Conservation (phyloP, 1,140 invertebrate species). For the Halyomorpha halys region DNA sequence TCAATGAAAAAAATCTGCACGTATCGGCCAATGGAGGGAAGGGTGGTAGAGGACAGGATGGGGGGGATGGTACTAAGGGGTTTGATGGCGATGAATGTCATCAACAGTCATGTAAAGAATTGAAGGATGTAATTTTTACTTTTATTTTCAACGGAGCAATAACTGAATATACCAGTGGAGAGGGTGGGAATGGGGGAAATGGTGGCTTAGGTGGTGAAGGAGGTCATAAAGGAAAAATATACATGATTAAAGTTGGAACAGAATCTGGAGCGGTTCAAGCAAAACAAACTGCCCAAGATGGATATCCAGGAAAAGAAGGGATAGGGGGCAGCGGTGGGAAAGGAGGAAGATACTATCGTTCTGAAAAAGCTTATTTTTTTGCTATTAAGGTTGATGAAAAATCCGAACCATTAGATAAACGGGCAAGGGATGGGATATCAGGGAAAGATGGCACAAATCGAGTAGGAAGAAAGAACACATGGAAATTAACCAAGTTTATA, state of each 20-base stretch:
- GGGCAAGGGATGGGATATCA: too few species aligned
- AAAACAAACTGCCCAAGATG: neutral
- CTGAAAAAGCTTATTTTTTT: too few species aligned
- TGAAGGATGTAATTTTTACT: too few species aligned
- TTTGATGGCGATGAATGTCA: neutral
- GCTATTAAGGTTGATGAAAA: too few species aligned
- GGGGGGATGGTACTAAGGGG: neutral
- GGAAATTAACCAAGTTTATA: too few species aligned
- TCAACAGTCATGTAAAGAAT: neutral
- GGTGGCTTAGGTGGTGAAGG: slow-evolving; percentile 8
- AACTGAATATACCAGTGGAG: too few species aligned
- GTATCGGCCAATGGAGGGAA: neutral
- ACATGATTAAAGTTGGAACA: neutral
- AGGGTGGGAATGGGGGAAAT: too few species aligned
- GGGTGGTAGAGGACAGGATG: neutral
- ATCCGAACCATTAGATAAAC: too few species aligned
- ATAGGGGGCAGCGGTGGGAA: neutral
- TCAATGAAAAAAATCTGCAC: neutral
- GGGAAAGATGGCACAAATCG: too few species aligned
- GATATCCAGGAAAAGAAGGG: neutral
- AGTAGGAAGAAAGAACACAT: too few species aligned
- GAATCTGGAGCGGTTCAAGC: neutral
- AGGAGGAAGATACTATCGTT: too few species aligned
- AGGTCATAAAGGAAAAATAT: neutral
- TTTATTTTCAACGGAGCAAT: too few species aligned